Conservation (phyloP, 2,888 invertebrate genomes). For the Epistrophella euchroma region DNA sequence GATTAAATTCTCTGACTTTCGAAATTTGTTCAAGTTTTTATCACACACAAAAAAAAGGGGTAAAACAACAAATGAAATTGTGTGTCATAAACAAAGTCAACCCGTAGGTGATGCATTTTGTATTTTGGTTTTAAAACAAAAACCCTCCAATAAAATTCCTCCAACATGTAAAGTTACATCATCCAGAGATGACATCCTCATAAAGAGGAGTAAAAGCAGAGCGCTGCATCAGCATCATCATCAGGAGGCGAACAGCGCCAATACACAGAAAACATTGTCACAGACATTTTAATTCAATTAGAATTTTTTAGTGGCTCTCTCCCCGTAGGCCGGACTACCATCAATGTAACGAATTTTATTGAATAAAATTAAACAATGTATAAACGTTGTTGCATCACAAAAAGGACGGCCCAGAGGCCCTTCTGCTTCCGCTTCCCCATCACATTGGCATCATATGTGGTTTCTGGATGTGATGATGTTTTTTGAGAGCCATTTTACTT, state of each 20-base stretch:
- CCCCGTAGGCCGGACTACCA: not conserved
- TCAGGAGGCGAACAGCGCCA: not conserved
- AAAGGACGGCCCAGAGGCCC: not conserved
- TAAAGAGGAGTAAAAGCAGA: not conserved
- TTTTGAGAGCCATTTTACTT: slow-evolving; percentile 20
- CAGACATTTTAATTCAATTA: slow-evolving; percentile 60
- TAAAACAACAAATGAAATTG: too few species aligned
- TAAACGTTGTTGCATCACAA: slow-evolving; percentile 41
- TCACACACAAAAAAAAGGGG: not conserved
- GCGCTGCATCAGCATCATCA: not conserved
- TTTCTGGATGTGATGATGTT: slow-evolving; percentile 9
- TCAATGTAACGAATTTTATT: slow-evolving; percentile 42
- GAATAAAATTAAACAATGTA: slow-evolving; percentile 52
- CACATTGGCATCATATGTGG: slow-evolving; percentile 19
- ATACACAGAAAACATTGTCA: slow-evolving; percentile 20
- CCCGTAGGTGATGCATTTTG: not conserved
- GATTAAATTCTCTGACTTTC: not conserved
- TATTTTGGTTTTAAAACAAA: slow-evolving; percentile 11
- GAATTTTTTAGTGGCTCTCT: slow-evolving; percentile 43
- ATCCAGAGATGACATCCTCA: slow-evolving; percentile 8
- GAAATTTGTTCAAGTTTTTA: not conserved
- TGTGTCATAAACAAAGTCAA: slow-evolving; percentile 19
- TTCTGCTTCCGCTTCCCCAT: not conserved
- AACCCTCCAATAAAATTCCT: slow-evolving; percentile 12
- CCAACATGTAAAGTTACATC: slow-evolving; percentile 6